A percentile compares a stretch with the other conserved stretches of the same genome.
Evolutionary conservation across 2,888 invertebrate genomes (phyloP).

Genomic region (Melanostoma mellinum): DNA sequence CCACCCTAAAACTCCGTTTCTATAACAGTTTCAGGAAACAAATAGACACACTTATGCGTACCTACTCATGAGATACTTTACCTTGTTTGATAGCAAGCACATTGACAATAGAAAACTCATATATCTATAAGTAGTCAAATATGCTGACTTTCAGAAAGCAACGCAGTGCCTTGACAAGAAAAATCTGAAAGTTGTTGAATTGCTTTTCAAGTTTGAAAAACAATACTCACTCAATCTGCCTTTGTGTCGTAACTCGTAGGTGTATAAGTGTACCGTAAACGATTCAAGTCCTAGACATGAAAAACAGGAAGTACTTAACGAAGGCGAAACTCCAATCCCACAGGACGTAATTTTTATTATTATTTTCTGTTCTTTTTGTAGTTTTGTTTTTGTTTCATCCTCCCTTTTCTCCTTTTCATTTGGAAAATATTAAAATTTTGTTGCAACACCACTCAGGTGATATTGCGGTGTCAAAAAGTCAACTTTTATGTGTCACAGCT

Average conservation of each 20-base stretch:
- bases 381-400: neutral
- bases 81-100: neutral
- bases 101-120: conserved; percentile 34
- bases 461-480: conserved; percentile 43
- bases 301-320: conserved; percentile 25
- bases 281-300: conserved; percentile 24
- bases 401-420: conserved; percentile 5
- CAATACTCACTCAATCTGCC: conserved; percentile 8
- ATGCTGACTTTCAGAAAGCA: conserved; percentile 25
- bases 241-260: neutral
- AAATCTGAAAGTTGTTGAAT: conserved; percentile 22
- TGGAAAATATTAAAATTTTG: conserved; percentile 37
- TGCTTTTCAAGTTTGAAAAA: conserved; percentile 4
- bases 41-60: too few relatives aligned
- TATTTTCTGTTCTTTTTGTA: neutral
- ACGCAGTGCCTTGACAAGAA: conserved; percentile 3
- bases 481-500: conserved; percentile 38
- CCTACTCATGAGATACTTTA: too few relatives aligned
- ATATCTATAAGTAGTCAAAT: conserved; percentile 6
- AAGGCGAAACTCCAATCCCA: conserved; percentile 30
- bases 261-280: conserved; percentile 14
- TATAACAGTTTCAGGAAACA: too few relatives aligned
- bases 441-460: conserved; percentile 25
- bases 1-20: too few relatives aligned
- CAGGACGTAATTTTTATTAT: conserved; percentile 28